phyloP scores from a whole-genome alignment of 2,888 invertebrate species.

The Synanthedon myopaeformis region DNA sequence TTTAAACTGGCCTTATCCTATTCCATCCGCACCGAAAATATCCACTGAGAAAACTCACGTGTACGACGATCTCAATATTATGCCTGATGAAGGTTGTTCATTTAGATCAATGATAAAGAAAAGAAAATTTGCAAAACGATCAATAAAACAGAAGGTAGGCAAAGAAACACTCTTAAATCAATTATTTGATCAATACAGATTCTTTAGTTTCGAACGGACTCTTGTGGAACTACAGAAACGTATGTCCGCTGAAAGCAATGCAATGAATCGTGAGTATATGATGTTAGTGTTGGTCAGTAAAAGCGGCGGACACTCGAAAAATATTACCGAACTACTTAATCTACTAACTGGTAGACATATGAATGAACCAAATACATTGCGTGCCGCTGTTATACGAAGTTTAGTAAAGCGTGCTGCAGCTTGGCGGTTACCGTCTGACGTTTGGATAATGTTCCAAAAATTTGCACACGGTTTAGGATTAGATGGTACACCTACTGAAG shows the following conservation, averaged over 20 bases:
- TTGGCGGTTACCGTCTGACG: constrained; percentile 4
- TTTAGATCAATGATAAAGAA: background rate
- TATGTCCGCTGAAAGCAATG: constrained; percentile 24
- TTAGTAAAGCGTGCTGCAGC: constrained; percentile 4
- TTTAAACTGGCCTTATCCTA: constrained; percentile 23
- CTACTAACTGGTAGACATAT: constrained; percentile 15
- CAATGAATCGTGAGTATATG: constrained; percentile 36
- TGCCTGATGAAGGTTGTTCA: background rate
- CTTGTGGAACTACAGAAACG: constrained; percentile 29
- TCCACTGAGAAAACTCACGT: background rate
- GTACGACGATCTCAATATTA: background rate
- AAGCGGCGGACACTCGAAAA: constrained; percentile 29
- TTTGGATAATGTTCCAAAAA: constrained; percentile 2
- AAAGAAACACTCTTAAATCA: constrained; percentile 24
- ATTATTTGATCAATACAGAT: constrained; percentile 38
- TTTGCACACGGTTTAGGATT: constrained; percentile 4
- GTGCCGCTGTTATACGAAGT: constrained; percentile 5
- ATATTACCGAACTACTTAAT: constrained; percentile 25
- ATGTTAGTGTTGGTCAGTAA: constrained; percentile 48
- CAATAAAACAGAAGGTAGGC: background rate
- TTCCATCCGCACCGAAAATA: constrained; percentile 10
- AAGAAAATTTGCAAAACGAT: background rate
- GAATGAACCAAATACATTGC: constrained; percentile 4
- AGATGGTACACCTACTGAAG: constrained; percentile 4
- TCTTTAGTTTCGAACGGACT: constrained; percentile 30